Evolutionary conservation across 2,113 vertebrate species (phyloP).

Genomic region (Xiphias gladius): DNA sequence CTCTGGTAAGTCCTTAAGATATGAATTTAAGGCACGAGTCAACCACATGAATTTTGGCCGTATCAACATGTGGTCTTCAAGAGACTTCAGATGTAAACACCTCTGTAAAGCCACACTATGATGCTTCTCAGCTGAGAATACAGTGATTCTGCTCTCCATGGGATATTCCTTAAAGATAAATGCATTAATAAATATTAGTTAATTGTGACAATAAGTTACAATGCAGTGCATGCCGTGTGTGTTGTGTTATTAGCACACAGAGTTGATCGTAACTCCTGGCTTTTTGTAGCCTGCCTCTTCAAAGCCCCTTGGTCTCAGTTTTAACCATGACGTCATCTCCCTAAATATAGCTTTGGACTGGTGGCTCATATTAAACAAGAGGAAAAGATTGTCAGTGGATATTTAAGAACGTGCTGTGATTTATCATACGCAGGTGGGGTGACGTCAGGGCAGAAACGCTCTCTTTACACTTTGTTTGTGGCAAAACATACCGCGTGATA

Average conservation of each 20-base stretch:
- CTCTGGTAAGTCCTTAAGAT: neutral
- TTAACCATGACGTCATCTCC: conserved; percentile 51
- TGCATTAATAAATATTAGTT: neutral
- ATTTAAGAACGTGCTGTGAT: conserved; percentile 33
- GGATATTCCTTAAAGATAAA: neutral
- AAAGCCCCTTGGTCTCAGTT: conserved; percentile 46
- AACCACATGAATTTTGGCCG: neutral
- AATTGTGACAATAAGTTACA: neutral
- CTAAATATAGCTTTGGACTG: conserved; percentile 52
- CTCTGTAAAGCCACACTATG: neutral
- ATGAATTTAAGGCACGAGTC: neutral
- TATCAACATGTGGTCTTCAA: conserved; percentile 13
- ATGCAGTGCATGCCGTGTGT: neutral
- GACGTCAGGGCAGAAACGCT: neutral
- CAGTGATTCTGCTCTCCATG: conserved; percentile 1
- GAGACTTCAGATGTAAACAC: neutral
- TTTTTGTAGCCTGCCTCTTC: conserved; percentile 35
- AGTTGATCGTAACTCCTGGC: conserved; percentile 12
- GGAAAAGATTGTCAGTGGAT: conserved; percentile 11
- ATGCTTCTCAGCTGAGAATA: conserved; percentile 20
- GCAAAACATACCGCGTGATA: neutral
- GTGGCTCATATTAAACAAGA: conserved; percentile 26
- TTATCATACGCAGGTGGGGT: conserved; percentile 26
- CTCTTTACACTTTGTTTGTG: conserved; percentile 1
- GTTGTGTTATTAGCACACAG: neutral